Evolutionary conservation across 1,140 invertebrate genomes (phyloP), one percentile per base, ranked within the genome.

Genomic region (Hirudo medicinalis): DNA sequence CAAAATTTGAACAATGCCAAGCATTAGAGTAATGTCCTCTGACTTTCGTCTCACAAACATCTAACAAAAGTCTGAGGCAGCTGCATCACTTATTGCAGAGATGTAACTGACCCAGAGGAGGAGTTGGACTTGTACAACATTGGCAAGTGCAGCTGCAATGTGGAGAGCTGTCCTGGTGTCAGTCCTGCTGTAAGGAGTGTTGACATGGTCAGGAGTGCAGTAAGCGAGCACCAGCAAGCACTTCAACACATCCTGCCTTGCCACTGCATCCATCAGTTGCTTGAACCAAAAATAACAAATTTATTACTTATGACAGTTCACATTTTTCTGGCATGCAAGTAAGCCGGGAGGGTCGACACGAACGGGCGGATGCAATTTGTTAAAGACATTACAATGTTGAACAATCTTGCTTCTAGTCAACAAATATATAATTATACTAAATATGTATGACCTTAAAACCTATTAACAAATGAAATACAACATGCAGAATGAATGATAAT

Each of bases 51-150:
- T 5, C 22, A n/a, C n/a, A 36, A 67, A 25, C 2, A 25, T 67
- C 19, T 67, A 67, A 67, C 19, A n/a, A 67, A 4, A 3, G 20
- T n/a, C 22, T 57, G 25, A 3, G 2, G 55, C 9, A 57, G 2
- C 2, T 57, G 25, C 20, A n/a, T n/a, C 25, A 57, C 9, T 57
- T 27, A 49, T 49, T 49, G n/a, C n/a, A n/a, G n/a, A n/a, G n/a
- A n/a, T 17, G 11, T 54, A 5, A 70, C 69, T n/a, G 17, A 94
- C 92, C 93, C 92, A 96, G 79, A 96, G 88, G 36, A 96, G 84
- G 66, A 96, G 85, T 83, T 97, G 93, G 40, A 91, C 88, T 77
- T 93, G 88, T 68, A 92, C 89, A 73, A 94, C 84, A 80, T 92
- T 92, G 27, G 91, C 91, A 73, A 90, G 88, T 20, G 90, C 89